Conservation (phyloP, 2,888 invertebrate genomes). For the Eupeodes latifasciatus region DNA sequence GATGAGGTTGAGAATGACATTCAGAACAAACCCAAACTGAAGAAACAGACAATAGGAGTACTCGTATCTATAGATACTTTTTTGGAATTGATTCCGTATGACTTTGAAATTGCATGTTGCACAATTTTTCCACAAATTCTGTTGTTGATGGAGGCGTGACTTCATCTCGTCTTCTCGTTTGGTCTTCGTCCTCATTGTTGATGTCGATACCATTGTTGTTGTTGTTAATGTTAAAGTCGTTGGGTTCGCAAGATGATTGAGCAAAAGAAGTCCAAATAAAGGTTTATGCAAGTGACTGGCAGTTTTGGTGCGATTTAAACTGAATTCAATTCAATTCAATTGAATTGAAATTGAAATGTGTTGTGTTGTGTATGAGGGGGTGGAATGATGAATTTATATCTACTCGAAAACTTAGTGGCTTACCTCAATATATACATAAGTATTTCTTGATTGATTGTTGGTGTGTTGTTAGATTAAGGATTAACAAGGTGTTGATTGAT, state of each 20-base stretch:
- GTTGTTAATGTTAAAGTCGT: too few relatives aligned
- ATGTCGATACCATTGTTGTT: too few relatives aligned
- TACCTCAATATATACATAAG: too few relatives aligned
- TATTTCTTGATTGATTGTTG: slow-evolving; percentile 33
- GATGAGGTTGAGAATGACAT: slow-evolving; percentile 31
- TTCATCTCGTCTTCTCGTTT: not conserved
- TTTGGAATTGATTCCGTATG: slow-evolving; percentile 47
- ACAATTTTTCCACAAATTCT: slow-evolving; percentile 46
- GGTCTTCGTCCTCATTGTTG: not conserved
- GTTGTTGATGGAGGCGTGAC: slow-evolving; percentile 30
- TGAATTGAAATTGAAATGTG: slow-evolving; percentile 27
- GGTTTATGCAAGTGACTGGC: slow-evolving; percentile 66
- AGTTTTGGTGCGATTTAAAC: slow-evolving; percentile 50
- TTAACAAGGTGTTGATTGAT: slow-evolving; percentile 75
- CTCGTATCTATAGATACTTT: slow-evolving; percentile 40
- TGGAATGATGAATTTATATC: not conserved
- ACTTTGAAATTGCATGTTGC: slow-evolving; percentile 50
- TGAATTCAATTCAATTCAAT: slow-evolving; percentile 55
- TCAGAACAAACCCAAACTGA: slow-evolving; percentile 30
- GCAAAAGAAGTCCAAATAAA: slow-evolving; percentile 45
- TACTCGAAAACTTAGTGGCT: not conserved
- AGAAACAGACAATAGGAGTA: slow-evolving; percentile 41
- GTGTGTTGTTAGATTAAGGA: slow-evolving; percentile 51
- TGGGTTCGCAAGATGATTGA: slow-evolving; percentile 45
- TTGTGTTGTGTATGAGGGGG: not conserved